These are phyloP conservation scores for Aleiodes alternator DNA, from an alignment of 2,888 invertebrate genomes.

Conservation along the genomic window DNA sequence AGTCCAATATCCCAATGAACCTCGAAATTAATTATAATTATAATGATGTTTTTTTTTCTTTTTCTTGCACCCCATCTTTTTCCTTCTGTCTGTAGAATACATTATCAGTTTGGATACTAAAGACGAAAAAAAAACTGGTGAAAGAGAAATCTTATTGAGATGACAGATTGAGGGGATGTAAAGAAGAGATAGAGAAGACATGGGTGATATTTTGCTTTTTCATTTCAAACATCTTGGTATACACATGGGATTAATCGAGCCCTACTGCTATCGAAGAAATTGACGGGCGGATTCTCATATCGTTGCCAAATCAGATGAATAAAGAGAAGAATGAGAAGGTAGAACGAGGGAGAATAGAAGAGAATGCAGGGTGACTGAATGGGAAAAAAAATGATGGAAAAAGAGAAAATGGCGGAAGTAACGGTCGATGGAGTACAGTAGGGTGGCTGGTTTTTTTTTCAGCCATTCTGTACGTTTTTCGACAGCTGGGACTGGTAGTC, in stretches of 20 bases:
- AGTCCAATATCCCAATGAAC: too few relatives aligned
- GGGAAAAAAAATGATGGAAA: constrained; percentile 16
- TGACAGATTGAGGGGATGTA: background rate
- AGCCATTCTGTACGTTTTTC: constrained; percentile 22
- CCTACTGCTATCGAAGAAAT: background rate
- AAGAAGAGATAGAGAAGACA: too few relatives aligned
- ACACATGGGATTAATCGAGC: background rate
- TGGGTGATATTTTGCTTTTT: background rate
- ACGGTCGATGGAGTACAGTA: constrained; percentile 25
- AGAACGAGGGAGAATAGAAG: background rate
- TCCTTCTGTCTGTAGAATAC: too few relatives aligned
- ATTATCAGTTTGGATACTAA: too few relatives aligned
- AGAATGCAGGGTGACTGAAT: constrained; percentile 6
- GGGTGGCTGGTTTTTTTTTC: constrained; percentile 29
- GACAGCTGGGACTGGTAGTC: constrained; percentile 11
- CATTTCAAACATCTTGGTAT: background rate
- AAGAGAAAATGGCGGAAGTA: background rate
- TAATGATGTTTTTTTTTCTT: too few relatives aligned
- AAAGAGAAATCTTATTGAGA: background rate
- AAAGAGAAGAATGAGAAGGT: constrained; percentile 8
- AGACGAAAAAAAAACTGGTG: background rate
- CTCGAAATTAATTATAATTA: too few relatives aligned
- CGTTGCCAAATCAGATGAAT: background rate
- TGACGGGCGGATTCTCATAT: constrained; percentile 1
- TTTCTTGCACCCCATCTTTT: too few relatives aligned